These are phyloP conservation scores for Diadromus collaris DNA, from an alignment of 2,888 invertebrate species.

Conservation along the genomic window DNA sequence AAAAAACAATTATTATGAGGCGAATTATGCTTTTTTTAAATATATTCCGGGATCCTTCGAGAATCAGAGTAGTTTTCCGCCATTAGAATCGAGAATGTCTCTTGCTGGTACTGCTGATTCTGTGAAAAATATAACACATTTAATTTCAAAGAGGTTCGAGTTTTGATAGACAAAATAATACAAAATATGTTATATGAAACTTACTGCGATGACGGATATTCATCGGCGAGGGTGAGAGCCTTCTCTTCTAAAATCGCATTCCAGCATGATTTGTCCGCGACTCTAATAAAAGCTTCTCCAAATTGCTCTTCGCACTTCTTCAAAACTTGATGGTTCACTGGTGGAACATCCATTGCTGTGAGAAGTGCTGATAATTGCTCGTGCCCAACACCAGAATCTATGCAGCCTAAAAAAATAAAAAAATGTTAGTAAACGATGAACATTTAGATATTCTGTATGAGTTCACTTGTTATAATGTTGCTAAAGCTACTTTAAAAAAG, in stretches of 20 bases:
- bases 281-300: constrained; percentile 16
- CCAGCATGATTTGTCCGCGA: constrained; percentile 3
- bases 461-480: neutral
- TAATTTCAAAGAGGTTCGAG: neutral
- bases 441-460: neutral
- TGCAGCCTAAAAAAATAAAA: constrained; percentile 12
- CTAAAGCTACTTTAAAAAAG: neutral
- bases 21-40: neutral
- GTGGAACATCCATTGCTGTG: constrained; percentile 18
- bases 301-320: constrained; percentile 17
- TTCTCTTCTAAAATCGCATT: constrained; percentile 7
- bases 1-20: neutral
- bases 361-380: constrained; percentile 4
- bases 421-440: neutral
- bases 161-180: neutral
- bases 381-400: constrained; percentile 15
- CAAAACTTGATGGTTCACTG: neutral
- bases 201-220: neutral
- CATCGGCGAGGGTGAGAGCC: constrained; percentile 11
- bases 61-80: neutral
- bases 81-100: neutral
- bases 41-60: neutral
- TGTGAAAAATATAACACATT: neutral
- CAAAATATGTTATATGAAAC: neutral
- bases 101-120: neutral